Evolutionary conservation across 53 echinoderm and acorn worm genomes (phyloP).

Genomic region (Zoroaster sp.): DNA sequence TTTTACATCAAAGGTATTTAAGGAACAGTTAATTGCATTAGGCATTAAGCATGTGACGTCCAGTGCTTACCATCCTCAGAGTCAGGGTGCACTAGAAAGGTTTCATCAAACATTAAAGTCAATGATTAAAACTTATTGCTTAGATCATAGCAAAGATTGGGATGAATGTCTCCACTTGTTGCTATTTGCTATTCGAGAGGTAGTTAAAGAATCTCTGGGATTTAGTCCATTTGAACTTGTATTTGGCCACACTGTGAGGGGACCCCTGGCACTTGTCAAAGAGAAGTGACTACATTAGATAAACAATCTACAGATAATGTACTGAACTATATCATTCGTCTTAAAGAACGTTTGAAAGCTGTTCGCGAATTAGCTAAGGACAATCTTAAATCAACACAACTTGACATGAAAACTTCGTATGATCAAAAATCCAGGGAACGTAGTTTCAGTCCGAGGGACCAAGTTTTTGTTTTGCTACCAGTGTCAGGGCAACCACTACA

Average conservation of each 20-base stretch:
- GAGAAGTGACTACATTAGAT: not conserved
- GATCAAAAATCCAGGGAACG: constrained; percentile 51
- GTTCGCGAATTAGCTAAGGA: constrained; percentile 29
- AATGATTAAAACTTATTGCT: too few relatives aligned
- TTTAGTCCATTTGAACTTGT: constrained; percentile 30
- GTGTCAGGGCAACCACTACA: too few relatives aligned
- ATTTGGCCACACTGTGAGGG: not conserved
- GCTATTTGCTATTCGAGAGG: too few relatives aligned
- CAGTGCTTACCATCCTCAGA: too few relatives aligned
- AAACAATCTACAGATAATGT: too few relatives aligned
- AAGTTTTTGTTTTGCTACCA: too few relatives aligned
- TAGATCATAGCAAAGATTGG: constrained; percentile 48
- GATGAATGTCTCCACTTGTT: constrained; percentile 60
- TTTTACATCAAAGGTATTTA: constrained; percentile 36
- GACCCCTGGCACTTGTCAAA: constrained; percentile 4
- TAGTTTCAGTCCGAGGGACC: constrained; percentile 57
- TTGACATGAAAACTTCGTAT: constrained; percentile 61
- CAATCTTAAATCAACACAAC: not conserved
- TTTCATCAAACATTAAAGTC: too few relatives aligned
- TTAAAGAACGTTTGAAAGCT: constrained; percentile 7
- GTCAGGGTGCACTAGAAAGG: too few relatives aligned
- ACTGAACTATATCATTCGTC: constrained; percentile 32
- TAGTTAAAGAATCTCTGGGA: too few relatives aligned
- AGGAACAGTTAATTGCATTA: constrained; percentile 16
- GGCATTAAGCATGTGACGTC: not conserved